phyloP scores from a whole-genome alignment of 2,113 vertebrate genomes.

The Centrocercus urophasianus region DNA sequence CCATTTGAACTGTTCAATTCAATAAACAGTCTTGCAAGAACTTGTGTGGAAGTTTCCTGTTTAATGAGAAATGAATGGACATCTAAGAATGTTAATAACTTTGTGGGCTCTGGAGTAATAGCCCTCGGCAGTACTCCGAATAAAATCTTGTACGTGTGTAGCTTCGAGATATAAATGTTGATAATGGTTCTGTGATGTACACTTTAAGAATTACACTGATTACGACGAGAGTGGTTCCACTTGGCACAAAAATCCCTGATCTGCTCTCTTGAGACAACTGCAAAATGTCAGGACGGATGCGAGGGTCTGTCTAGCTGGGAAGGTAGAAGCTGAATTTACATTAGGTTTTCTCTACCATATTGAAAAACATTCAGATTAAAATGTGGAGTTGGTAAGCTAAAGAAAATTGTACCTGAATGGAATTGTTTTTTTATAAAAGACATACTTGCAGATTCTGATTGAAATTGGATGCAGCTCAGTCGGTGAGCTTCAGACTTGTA shows the following conservation, averaged over 20 bases:
- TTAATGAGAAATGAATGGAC: slow-evolving; percentile 20
- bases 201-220: not conserved
- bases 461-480: not conserved
- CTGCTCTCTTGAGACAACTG: not conserved
- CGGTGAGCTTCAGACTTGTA: not conserved
- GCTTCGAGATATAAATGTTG: not conserved
- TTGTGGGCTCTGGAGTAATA: not conserved
- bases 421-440: not conserved
- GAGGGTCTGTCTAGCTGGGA: not conserved
- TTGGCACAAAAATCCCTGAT: not conserved
- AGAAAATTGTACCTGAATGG: not conserved
- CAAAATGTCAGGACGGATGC: not conserved
- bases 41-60: slow-evolving; percentile 72
- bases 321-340: not conserved
- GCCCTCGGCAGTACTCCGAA: not conserved
- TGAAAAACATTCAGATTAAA: not conserved
- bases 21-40: slow-evolving; percentile 81
- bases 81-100: not conserved
- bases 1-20: slow-evolving; percentile 67
- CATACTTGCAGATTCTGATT: not conserved
- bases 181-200: not conserved
- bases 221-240: fast-evolving
- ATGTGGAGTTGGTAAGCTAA: not conserved
- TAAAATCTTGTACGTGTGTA: not conserved
- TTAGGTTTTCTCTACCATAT: not conserved